Evolutionary conservation across 2,888 invertebrate species (phyloP).

Genomic region (Cantharis rufa): DNA sequence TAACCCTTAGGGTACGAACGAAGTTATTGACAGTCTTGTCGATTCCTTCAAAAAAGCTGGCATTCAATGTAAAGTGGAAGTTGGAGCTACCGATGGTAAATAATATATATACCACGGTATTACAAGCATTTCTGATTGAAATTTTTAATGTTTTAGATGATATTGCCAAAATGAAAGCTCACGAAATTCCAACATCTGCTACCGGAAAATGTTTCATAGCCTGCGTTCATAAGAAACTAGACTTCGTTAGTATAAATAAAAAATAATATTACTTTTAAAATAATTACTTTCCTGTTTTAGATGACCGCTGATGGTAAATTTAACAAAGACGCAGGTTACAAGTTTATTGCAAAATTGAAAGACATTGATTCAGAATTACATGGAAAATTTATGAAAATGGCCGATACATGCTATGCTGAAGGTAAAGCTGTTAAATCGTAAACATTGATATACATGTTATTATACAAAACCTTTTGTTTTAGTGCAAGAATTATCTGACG

Average conservation of each 20-base stretch:
- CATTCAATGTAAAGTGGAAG: neutral
- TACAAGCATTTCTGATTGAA: neutral
- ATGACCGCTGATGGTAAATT: neutral
- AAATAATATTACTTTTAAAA: neutral
- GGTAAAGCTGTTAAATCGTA: neutral
- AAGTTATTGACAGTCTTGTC: neutral
- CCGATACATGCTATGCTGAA: neutral
- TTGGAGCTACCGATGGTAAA: conserved; percentile 4
- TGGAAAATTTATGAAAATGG: neutral
- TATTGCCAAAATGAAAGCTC: neutral
- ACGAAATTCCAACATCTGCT: neutral
- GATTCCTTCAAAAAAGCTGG: neutral
- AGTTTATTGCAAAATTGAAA: neutral
- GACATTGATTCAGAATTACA: neutral
- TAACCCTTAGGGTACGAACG: neutral
- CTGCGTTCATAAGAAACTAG: neutral
- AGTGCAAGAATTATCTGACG: neutral
- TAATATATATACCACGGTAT: neutral
- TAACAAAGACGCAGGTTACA: neutral
- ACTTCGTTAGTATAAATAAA: neutral
- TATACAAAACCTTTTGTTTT: neutral
- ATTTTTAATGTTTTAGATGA: neutral
- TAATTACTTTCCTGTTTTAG: neutral
- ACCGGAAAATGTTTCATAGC: conserved; percentile 2
- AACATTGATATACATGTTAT: too few relatives aligned